Conservation (phyloP, 2,797 vertebrate species). For the Peromyscus melanophrys region DNA sequence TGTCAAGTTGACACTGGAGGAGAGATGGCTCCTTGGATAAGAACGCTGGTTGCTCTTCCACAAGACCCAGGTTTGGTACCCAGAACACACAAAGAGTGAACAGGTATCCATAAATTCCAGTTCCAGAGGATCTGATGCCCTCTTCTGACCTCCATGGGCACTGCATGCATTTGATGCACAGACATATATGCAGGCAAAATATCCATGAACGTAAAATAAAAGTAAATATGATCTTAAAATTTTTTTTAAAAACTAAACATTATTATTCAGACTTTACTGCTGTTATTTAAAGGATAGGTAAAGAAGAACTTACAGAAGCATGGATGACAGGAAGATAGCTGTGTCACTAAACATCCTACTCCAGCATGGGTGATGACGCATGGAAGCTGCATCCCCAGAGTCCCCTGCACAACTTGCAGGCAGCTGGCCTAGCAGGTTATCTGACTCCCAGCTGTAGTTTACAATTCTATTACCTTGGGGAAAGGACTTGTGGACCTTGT, state of each 20-base stretch:
- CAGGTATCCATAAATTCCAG: neutral
- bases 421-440: neutral
- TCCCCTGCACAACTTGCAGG: neutral
- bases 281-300: neutral
- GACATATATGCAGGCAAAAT: neutral
- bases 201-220: neutral
- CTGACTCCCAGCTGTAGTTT: neutral
- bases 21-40: neutral
- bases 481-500: neutral
- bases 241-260: too few species aligned
- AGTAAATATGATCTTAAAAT: neutral
- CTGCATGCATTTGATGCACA: neutral
- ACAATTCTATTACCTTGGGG: neutral
- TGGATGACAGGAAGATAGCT: neutral
- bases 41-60: neutral
- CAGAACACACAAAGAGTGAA: neutral
- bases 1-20: neutral
- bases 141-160: neutral
- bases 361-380: neutral
- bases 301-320: neutral
- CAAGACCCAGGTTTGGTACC: neutral
- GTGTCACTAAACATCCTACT: neutral
- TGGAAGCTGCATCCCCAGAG: neutral
- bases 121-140: neutral
- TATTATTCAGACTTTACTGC: neutral